Base-by-base conservation (phyloP, 2,888 invertebrate genomes). In the Cactoblastis cactorum region DNA sequence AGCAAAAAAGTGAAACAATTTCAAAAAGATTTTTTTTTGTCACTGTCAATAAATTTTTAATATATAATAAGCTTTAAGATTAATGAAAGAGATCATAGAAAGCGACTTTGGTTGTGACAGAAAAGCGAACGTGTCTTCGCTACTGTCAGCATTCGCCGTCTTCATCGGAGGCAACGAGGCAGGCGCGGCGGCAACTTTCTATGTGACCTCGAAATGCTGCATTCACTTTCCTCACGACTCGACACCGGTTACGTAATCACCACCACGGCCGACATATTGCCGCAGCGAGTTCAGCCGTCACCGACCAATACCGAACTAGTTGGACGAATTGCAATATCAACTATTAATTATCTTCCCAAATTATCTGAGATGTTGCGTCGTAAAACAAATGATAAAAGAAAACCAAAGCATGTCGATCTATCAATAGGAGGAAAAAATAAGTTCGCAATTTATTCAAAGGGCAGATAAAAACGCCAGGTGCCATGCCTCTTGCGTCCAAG, bases 391-490 rank as follows among this genome's bases (percentile, higher is more conserved):
- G 56, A 53, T 47, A 52, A 52, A 56, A 34, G 56, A 61, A 63
- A 60, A 65, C 55, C 52, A 54, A 39, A 53, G 58, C 57, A 61
- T 59, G 54, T 58, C 55, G 58, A 58, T 51, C 51, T 50, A 57
- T 51, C 53, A 62, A 57, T 63, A 76, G 68, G 73, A 75, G 77
- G 80, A 80, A 74, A 77, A 77, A 83, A 80, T 81, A 80, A 74
- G 76, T 77, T 80, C 74, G 84, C 84, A 79, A 82, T 77, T 79
- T 83, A 79, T 80, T 77, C 69, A 77, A 86, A 84, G 82, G 81
- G 78, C 81, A 83, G 69, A 83, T 79, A 87, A 89, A 84, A 86
- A 88, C 87, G 78, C 88, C 88, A 89, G 88, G 86, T 89, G 89
- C 85, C 82, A 67, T 74, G 83, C 79, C 83, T 80, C 77, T 81